Evolutionary conservation across 2,888 invertebrate species (phyloP), one percentile per base, ranked within the genome.

Genomic region (Phengaris alcon): DNA sequence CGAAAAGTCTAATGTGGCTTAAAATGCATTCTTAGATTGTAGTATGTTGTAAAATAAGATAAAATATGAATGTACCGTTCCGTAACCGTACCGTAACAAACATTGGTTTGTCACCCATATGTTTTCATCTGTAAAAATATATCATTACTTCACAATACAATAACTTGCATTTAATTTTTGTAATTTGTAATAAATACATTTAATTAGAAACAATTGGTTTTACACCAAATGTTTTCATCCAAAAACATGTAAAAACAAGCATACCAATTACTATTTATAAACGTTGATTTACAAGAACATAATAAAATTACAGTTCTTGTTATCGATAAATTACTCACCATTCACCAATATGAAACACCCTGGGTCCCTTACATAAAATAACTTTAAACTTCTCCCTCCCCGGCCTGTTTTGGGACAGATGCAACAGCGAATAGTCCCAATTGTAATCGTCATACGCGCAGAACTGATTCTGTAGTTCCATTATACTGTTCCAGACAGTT

Each of bases 401-500:
- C 77, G 97, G 94, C 83, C 97, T 96, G 81, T 97, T 97, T 88
- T 98, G 97, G 0, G 98, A 97, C 74, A 98, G 95, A 86, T 98
- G 97, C 79, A 98, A 96, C 79, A 99, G 90, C 0, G 99, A 98
- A 97, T 99, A 99, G 85, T 99, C 99, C 99, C 99, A 99, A 87
- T 99, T 99, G 89, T 99, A 99, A 86, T 99, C 99, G 85, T 99
- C 99, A 90, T 98, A 99, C 2, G 96, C 95, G 90, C 99, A 99
- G 89, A 99, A 99, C 84, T 96, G 95, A 51, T 96, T 94, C 8
- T 97, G 96, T 85, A 98, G 97, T 51, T 94, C 95, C 84, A 97
- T 95, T 68, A 99, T 95, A 80, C 96, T 95, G 76, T 94, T 94
- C 99, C 99, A 99, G 0, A 98, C 96, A 0, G 95, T 95, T 48